These are phyloP conservation scores for Xyrauchen texanus DNA, from an alignment of 2,113 vertebrate species.

Conservation along the genomic window DNA sequence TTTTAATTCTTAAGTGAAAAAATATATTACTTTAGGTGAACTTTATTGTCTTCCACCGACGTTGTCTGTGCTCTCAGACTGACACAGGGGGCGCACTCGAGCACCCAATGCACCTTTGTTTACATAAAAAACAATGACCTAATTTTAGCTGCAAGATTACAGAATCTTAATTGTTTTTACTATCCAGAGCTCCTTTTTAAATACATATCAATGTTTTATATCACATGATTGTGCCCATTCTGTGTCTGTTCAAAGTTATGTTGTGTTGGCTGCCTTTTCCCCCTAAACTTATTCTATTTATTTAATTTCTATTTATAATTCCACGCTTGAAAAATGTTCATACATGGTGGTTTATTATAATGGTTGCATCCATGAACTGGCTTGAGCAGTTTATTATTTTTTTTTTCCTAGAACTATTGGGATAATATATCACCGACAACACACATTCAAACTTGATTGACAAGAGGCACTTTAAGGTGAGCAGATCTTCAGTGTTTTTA, in stretches of 20 bases:
- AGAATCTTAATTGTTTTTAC: constrained; percentile 36
- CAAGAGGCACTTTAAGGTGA: constrained; percentile 72
- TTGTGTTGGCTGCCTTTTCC: too few relatives aligned
- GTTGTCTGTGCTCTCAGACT: constrained; percentile 22
- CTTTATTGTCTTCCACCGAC: constrained; percentile 15
- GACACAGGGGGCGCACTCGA: constrained; percentile 71
- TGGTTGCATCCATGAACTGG: too few relatives aligned
- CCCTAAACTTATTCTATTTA: too few relatives aligned
- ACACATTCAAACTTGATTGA: constrained; percentile 79
- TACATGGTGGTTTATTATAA: too few relatives aligned
- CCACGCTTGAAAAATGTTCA: too few relatives aligned
- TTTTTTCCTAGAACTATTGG: constrained; percentile 73
- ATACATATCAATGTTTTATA: background rate
- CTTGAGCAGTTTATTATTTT: background rate
- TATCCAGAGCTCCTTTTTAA: background rate
- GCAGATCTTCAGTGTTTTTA: background rate
- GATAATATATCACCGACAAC: constrained; percentile 73
- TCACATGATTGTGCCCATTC: background rate
- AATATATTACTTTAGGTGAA: background rate
- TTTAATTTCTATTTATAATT: too few relatives aligned
- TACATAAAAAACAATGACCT: constrained; percentile 67
- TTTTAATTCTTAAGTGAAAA: background rate
- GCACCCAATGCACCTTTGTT: constrained; percentile 69
- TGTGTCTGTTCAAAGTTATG: background rate
- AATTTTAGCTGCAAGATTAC: constrained; percentile 41